Evolutionary conservation across 1,140 invertebrate genomes (phyloP).

Genomic region (Drosophila prosaltans): DNA sequence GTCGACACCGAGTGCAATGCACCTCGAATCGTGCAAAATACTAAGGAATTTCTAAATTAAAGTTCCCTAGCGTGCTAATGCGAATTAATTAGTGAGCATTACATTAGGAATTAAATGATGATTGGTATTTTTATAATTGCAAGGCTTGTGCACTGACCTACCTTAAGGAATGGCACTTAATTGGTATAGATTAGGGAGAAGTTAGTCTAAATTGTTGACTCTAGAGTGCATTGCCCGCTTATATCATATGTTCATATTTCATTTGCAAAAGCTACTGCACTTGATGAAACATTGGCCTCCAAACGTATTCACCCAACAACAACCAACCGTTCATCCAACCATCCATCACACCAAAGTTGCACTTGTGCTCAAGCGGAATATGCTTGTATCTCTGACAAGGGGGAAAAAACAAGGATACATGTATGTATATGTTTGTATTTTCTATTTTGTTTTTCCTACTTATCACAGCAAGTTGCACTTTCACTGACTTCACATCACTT

Average conservation of each 20-base stretch:
- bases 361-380: slow-evolving; percentile 28
- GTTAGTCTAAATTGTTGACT: background rate
- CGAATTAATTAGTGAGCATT: slow-evolving; percentile 48
- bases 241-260: slow-evolving; percentile 18
- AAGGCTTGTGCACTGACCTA: background rate
- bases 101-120: slow-evolving; percentile 2
- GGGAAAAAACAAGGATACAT: slow-evolving; percentile 41
- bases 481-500: slow-evolving; percentile 53
- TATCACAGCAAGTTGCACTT: slow-evolving; percentile 68
- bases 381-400: slow-evolving; percentile 41
- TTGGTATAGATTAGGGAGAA: no score
- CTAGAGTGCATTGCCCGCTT: slow-evolving; percentile 32
- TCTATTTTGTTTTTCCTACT: slow-evolving; percentile 31
- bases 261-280: slow-evolving; percentile 47
- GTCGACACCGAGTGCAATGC: slow-evolving; percentile 59
- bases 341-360: slow-evolving; percentile 5
- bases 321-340: background rate
- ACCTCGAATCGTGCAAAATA: slow-evolving; percentile 37
- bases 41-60: slow-evolving; percentile 65
- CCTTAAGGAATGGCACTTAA: background rate
- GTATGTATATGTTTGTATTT: slow-evolving; percentile 14
- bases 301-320: slow-evolving; percentile 34
- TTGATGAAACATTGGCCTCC: slow-evolving; percentile 73
- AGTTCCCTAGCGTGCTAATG: slow-evolving; percentile 51
- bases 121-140: slow-evolving; percentile 3